phyloP scores from a whole-genome alignment of 2,797 vertebrate genomes.

The Heliangelus exortis region DNA sequence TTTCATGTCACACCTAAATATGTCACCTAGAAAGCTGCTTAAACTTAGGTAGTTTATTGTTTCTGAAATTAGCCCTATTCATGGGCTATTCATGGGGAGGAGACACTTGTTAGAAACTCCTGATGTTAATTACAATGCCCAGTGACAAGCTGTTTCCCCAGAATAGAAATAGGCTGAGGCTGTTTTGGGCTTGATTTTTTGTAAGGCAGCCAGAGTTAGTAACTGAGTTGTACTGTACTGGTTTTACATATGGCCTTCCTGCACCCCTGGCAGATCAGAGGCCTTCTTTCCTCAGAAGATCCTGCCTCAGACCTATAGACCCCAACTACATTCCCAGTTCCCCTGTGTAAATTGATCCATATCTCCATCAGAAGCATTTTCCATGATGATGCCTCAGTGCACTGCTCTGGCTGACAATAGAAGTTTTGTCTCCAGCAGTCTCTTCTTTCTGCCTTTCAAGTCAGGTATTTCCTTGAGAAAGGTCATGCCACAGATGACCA shows the following conservation, averaged over 20 bases:
- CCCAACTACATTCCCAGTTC: neutral
- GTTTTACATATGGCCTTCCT: neutral
- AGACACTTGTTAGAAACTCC: neutral
- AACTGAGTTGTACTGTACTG: neutral
- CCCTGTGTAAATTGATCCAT: neutral
- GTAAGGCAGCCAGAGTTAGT: neutral
- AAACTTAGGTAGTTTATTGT: neutral
- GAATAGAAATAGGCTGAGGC: neutral
- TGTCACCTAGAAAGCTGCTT: neutral
- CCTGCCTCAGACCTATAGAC: neutral
- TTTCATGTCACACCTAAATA: neutral
- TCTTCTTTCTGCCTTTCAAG: conserved; percentile 22
- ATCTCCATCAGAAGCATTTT: neutral
- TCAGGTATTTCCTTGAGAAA: conserved; percentile 69
- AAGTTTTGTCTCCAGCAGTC: conserved; percentile 26
- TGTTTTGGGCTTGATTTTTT: neutral
- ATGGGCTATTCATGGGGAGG: neutral
- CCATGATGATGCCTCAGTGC: accelerated
- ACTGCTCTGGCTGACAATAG: neutral
- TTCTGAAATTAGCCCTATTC: neutral
- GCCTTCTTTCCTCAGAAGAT: neutral
- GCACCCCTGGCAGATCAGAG: neutral
- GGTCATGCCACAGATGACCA: neutral
- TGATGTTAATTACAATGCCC: neutral
- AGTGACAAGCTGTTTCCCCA: accelerated